phyloP scores from a whole-genome alignment of 2,888 invertebrate genomes.

The Heliothis peltigera region DNA sequence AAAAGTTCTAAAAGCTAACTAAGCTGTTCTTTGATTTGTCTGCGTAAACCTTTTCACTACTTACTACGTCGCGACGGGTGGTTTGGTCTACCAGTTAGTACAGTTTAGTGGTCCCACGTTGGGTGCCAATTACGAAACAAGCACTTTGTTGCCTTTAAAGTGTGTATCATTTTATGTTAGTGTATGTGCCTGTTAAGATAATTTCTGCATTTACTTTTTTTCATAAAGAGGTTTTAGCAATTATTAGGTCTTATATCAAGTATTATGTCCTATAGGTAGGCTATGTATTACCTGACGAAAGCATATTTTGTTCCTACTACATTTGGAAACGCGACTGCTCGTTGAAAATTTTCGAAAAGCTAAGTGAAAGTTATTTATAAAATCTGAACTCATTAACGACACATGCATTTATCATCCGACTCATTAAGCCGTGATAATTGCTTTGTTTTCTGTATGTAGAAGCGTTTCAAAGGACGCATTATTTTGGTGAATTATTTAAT shows the following conservation, averaged over 20 bases:
- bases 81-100: neutral
- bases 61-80: neutral
- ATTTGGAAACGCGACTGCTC: too few species aligned
- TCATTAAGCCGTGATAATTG: neutral
- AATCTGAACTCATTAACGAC: neutral
- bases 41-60: neutral
- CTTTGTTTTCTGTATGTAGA: neutral
- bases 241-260: too few species aligned
- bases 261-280: too few species aligned
- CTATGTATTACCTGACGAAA: too few species aligned
- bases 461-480: neutral
- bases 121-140: conserved; percentile 7
- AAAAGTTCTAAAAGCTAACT: neutral
- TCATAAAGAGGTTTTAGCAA: too few species aligned
- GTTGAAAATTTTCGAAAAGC: too few species aligned
- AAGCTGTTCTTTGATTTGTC: neutral
- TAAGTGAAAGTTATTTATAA: too few species aligned
- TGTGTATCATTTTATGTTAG: neutral
- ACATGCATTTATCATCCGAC: neutral
- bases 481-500: neutral
- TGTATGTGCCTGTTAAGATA: neutral
- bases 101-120: neutral
- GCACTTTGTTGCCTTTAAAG: too few species aligned
- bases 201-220: too few species aligned
- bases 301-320: too few species aligned